Percentiles rank a stretch among this genome's conserved stretches.
phyloP scores from a whole-genome alignment of 2,888 invertebrate species.

The Polymixis lichenea region DNA sequence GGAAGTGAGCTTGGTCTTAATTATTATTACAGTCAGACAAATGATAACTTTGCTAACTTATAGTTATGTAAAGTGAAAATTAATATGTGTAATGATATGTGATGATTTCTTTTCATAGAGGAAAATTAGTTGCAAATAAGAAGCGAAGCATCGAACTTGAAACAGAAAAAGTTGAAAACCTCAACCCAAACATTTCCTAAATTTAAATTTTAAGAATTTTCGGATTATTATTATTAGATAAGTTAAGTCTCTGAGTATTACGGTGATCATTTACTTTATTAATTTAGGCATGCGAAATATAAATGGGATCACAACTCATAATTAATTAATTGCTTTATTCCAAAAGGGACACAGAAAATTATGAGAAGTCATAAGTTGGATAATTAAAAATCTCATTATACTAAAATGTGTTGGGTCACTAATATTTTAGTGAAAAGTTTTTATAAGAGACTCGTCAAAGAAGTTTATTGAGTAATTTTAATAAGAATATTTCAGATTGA shows the following conservation, averaged over 20 bases:
- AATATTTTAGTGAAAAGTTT: conserved; percentile 24
- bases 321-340: conserved; percentile 54
- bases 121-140: background rate
- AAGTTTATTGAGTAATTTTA: conserved; percentile 3
- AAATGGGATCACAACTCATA: conserved; percentile 45
- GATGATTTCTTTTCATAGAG: background rate
- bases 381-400: conserved; percentile 58
- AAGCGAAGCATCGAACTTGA: background rate
- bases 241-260: conserved; percentile 10
- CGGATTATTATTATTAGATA: conserved; percentile 18
- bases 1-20: background rate
- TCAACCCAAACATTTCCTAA: background rate
- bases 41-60: background rate
- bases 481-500: conserved; percentile 14
- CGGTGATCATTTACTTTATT: conserved; percentile 43
- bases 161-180: background rate
- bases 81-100: background rate
- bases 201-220: background rate
- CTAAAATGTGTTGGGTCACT: conserved; percentile 34
- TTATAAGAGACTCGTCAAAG: background rate
- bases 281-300: conserved; percentile 34
- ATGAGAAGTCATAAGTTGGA: conserved; percentile 45
- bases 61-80: background rate
- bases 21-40: conserved; percentile 10
- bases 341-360: conserved; percentile 41